Evolutionary conservation across 2,113 vertebrate species (phyloP), one percentile per base, ranked within the genome.

Genomic region (Nycticebus coucang): DNA sequence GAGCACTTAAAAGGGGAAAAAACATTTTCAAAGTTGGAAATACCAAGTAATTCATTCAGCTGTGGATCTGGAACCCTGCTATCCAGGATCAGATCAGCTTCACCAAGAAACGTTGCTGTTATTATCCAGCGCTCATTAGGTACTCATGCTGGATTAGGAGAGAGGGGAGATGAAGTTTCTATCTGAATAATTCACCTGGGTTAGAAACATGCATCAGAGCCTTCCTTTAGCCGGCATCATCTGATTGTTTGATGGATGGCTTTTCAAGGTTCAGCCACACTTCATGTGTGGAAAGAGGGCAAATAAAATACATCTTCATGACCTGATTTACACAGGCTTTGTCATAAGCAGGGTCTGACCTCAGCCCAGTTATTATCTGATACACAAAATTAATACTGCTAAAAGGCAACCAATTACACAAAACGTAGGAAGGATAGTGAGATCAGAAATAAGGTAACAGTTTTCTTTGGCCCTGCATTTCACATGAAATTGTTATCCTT

Each of bases 1-100:
- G 93, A 93, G 81, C 89, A 96, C 95, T 95, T 97, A 84, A 97
- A 96, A 97, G 87, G 93, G 75, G 87, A 82, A 92, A 84, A 97
- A 97, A 93, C 87, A 97, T 95, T 98, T 94, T 97, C 94, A 95
- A 95, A 94, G 83, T 98, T 94, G 87, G 80, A 97, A 97, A 97
- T 93, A 94, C 91, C 93, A 86, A 96, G 72, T 55, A 90, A 93
- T 94, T 97, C 97, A 96, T 93, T 97, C 96, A 94, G 74, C 60
- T 87, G 86, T 87, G 91, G 78, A 74, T 87, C 82, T 90, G 85
- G 92, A 93, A 90, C 77, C 57, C 59, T 82, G 87, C 84, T 83
- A 53, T 71, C 83, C 57, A 95, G 72, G 94, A 74, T 86, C 91
- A 94, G 87, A 95, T 91, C 75, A 97, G 96, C 83, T 84, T 89